Base-by-base conservation (phyloP, 2,888 invertebrate species). In the Drosophila emarginata region DNA sequence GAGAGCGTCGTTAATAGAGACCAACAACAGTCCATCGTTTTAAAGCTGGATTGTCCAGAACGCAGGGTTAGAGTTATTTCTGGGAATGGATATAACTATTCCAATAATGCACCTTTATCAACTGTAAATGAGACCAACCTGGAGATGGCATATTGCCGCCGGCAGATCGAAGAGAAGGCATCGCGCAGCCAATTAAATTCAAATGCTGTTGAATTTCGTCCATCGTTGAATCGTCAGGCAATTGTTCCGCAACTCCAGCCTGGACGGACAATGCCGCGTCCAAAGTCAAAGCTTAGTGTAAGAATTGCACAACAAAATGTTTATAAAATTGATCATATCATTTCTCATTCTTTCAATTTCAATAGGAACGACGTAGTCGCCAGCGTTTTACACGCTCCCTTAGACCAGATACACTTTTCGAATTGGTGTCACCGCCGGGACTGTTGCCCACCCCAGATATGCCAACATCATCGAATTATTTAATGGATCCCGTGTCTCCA, bases 321-420 rank as follows among this genome's bases (percentile, higher is more conserved):
- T 12, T 6, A 32, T 6, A 7, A 5, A 36, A n/a, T 15, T 6
- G 4, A 36, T 23, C 11, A n/a, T 39, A 3, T 5, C 3, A 0
- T 7, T 23, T 2, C 1, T n/a, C 7, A 7, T 36, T 28, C 9
- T 7, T 32, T 9, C 11, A 9, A 9, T 32, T 32, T 9, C 9
- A 9, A 32, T 4, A 80, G 80, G 18, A 58, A 2, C 80, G 76
- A 6, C 78, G 68, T 0, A 61, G 57, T 6, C 80, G 72, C 1
- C 75, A 74, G 36, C 78, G 76, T n/a, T 71, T 67, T 6, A 32
- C 67, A 37, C 75, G 75, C 54, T 54, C 63, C 3, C 64, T 78
- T 1, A 57, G 71, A 6, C 66, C 75, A 4, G 4, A 63, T 18
- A 14, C 71, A 0, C 6, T 80, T 6, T 67, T 78, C 11, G 60